Conservation (phyloP, 2,113 vertebrate genomes). For the Larimichthys polyactis region DNA sequence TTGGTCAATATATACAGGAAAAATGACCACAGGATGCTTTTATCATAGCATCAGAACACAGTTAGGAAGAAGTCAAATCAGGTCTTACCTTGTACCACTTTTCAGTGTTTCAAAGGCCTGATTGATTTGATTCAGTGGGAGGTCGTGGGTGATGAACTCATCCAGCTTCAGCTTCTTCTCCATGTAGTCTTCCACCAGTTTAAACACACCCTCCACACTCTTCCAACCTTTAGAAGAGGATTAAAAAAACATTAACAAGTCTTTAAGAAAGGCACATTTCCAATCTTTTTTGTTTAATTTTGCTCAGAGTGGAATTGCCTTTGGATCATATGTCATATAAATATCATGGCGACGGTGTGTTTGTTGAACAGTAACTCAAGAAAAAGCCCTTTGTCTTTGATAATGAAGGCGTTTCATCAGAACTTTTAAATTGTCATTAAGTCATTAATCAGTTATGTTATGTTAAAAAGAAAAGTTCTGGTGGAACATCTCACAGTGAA, state of each 20-base stretch:
- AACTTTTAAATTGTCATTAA: no score
- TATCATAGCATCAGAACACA: not conserved
- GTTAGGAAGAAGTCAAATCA: not conserved
- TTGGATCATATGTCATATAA: not conserved
- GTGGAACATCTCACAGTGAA: no score
- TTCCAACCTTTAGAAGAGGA: constrained; percentile 72
- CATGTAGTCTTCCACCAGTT: constrained; percentile 88
- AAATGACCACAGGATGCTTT: not conserved
- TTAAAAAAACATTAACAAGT: not conserved
- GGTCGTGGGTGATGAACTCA: constrained; percentile 87
- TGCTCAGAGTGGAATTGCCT: not conserved
- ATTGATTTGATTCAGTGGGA: constrained; percentile 86
- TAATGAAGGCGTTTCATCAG: no score
- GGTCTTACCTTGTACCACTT: constrained; percentile 80
- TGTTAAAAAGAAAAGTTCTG: no score
- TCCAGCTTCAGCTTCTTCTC: constrained; percentile 87
- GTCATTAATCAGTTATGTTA: no score
- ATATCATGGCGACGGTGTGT: not conserved
- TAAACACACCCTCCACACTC: constrained; percentile 80
- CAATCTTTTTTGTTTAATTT: no score
- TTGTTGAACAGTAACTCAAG: not conserved
- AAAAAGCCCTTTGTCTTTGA: no score
- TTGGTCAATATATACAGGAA: not conserved
- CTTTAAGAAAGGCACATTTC: not conserved
- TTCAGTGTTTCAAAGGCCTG: constrained; percentile 86